Conservation (phyloP, 2,888 invertebrate species). For the Archips xylosteana region DNA sequence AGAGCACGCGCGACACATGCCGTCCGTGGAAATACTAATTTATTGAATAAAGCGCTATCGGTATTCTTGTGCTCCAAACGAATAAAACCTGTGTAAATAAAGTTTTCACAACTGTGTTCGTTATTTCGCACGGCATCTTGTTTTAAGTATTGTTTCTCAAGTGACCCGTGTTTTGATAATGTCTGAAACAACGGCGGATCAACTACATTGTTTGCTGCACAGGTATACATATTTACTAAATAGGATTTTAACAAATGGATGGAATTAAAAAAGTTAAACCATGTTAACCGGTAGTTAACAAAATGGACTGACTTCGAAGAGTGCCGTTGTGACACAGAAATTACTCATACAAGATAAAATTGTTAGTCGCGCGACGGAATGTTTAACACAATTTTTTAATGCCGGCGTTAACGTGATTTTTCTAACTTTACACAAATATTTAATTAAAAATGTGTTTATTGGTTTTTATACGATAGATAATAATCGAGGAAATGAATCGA, state of each 20-base stretch:
- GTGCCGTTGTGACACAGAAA: no score
- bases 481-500: conserved; percentile 27
- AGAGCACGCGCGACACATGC: conserved; percentile 46
- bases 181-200: conserved; percentile 62
- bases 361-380: no score
- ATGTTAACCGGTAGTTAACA: no score
- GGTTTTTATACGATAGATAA: conserved; percentile 19
- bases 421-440: conserved; percentile 50
- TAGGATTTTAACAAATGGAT: background rate
- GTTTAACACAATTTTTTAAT: no score
- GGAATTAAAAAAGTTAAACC: no score
- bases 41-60: conserved; percentile 30
- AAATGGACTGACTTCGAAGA: no score
- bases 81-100: conserved; percentile 47
- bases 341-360: conserved; percentile 35
- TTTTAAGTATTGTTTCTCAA: conserved; percentile 27
- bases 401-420: no score
- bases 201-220: conserved; percentile 58
- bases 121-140: conserved; percentile 16
- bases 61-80: conserved; percentile 12
- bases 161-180: conserved; percentile 52
- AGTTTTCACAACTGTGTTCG: conserved; percentile 37
- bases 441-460: conserved; percentile 45
- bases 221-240: conserved; percentile 52
- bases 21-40: conserved; percentile 48